Evolutionary conservation across 2,797 vertebrate genomes (phyloP).

Genomic region (Pseudochaenichthys georgianus): DNA sequence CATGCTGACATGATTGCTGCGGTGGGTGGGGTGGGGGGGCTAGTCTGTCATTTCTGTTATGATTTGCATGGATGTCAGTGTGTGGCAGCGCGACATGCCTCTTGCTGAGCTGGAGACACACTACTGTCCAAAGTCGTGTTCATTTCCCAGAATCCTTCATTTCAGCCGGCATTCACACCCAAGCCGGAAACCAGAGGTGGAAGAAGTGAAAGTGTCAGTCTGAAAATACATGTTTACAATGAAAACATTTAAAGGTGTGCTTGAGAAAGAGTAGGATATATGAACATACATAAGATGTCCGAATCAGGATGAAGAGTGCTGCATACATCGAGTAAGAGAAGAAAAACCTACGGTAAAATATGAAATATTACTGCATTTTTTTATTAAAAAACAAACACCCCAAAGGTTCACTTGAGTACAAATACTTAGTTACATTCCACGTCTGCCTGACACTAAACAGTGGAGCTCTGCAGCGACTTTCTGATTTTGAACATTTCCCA

Average conservation of each 20-base stretch:
- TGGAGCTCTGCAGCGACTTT: not conserved
- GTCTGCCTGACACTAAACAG: not conserved
- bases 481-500: conserved; percentile 19
- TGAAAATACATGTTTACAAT: no score
- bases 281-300: no score
- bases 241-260: no score
- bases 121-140: conserved; percentile 40
- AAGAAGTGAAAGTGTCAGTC: no score
- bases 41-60: conserved; percentile 80
- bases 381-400: no score
- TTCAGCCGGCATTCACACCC: conserved; percentile 9
- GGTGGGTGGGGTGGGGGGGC: conserved; percentile 48
- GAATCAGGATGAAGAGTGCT: no score
- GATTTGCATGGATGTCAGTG: conserved; percentile 84
- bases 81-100: conserved; percentile 64
- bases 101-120: conserved; percentile 58
- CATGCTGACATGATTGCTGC: conserved; percentile 52
- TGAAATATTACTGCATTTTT: no score
- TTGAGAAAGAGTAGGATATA: no score
- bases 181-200: not conserved
- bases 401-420: no score
- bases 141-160: conserved; percentile 24
- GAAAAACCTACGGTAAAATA: no score
- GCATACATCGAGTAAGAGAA: no score
- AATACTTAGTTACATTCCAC: no score